Evolutionary conservation across 2,888 invertebrate species (phyloP).

Genomic region (Mechanitis mazaeus): DNA sequence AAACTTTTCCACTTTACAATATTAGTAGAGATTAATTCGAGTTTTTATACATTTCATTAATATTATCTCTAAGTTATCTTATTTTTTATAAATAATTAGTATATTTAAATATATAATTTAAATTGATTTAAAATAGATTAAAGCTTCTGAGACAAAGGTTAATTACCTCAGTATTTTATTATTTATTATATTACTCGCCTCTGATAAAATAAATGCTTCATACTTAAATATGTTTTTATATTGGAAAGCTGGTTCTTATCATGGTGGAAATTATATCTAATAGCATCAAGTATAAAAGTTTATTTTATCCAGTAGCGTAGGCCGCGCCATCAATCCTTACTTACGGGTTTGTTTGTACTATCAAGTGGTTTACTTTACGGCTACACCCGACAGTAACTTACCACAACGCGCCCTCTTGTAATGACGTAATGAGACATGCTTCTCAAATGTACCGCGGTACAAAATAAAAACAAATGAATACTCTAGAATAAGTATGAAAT

Average conservation of each 20-base stretch:
- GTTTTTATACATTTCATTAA: constrained; percentile 1
- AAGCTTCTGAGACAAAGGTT: neutral
- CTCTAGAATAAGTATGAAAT: too few relatives aligned
- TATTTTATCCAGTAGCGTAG: neutral
- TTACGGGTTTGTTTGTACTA: constrained; percentile 54
- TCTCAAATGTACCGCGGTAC: constrained; percentile 54
- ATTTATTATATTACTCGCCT: constrained; percentile 5
- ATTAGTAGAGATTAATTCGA: too few relatives aligned
- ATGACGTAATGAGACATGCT: constrained; percentile 67
- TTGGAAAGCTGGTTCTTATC: neutral
- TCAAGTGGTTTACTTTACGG: constrained; percentile 66
- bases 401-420: constrained; percentile 53
- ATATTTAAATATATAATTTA: too few relatives aligned
- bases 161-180: neutral
- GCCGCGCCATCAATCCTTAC: constrained; percentile 18
- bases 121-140: neutral
- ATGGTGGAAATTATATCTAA: too few relatives aligned
- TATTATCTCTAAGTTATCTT: constrained; percentile 33
- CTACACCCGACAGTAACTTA: constrained; percentile 61
- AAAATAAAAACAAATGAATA: constrained; percentile 8
- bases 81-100: constrained; percentile 10
- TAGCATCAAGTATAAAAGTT: too few relatives aligned
- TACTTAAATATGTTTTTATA: constrained; percentile 4
- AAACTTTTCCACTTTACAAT: too few relatives aligned
- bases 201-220: constrained; percentile 4